Evolutionary conservation across 2,113 vertebrate genomes (phyloP).

Genomic region (Strix uralensis): DNA sequence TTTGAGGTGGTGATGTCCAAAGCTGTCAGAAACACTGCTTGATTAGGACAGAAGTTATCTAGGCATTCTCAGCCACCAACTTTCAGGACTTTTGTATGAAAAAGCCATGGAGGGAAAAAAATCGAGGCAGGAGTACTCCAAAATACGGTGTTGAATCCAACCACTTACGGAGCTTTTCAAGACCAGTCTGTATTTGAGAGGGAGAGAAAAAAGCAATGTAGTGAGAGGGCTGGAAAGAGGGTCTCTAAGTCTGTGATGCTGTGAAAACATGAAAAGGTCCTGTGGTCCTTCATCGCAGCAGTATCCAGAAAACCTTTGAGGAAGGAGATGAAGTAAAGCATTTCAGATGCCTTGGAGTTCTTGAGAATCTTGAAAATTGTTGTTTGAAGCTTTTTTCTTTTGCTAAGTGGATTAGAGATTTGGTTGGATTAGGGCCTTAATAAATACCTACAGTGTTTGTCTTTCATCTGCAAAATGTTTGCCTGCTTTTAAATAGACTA

Average conservation of each 20-base stretch:
- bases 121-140: not conserved
- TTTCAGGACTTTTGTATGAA: not conserved
- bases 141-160: not conserved
- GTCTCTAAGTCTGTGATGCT: not conserved
- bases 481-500: constrained; percentile 45
- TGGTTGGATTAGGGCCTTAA: constrained; percentile 56
- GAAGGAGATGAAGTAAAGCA: not conserved
- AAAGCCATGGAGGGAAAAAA: not conserved
- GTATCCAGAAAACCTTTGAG: not conserved
- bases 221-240: not conserved
- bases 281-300: not conserved
- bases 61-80: not conserved
- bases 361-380: not conserved
- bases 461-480: constrained; percentile 53
- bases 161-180: not conserved
- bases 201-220: not conserved
- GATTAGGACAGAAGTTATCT: not conserved
- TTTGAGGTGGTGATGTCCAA: not conserved
- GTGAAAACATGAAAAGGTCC: accelerated
- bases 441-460: constrained; percentile 51
- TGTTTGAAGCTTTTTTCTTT: constrained; percentile 24
- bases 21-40: not conserved
- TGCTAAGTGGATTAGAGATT: constrained; percentile 40
- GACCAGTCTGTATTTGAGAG: not conserved
- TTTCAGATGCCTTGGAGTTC: not conserved